Base-by-base conservation (phyloP, 2,888 invertebrate genomes). In the Phania funesta region DNA sequence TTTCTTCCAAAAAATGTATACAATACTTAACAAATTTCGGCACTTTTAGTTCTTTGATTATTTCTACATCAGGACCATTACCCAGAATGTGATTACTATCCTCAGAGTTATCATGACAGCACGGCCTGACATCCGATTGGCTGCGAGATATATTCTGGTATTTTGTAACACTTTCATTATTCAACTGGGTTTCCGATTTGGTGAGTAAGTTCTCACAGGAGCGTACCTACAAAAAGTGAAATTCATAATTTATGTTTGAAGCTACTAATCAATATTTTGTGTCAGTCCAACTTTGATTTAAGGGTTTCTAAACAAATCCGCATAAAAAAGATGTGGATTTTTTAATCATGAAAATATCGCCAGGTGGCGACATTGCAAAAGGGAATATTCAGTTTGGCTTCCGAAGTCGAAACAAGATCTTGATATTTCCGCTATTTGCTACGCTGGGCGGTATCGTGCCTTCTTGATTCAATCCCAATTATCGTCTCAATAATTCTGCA, bases 21-120 rank as follows among this genome's bases (percentile, higher is more conserved):
- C 98, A 98, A 83, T 94, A 94, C 75, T 93, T 93, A 44, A 98
- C 94, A 84, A 98, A 93, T 29, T 93, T 93, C 0, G 98, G 98
- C 16, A 98, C 95, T 65, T 87, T 87, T 18, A 86, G 44, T 7
- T 73, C 68, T 26, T 68, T 82, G 50, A 60, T 18, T 46, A 79
- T 83, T 26, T 90, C 88, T 46, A 44, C 11, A 5, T 64, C 91
- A 91, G 84, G 88, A 88, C 5, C 88, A 84, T 11, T 88, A 86
- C 29, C 89, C 86, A 60, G 88, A 87, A 84, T 93, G 93, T 18
- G 93, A 93, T 67, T 93, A 91, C 6, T 48, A 26, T 56, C 54
- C 3, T 78, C 76, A 18, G 77, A 78, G 16, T 87, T 91, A 84
- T 90, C 91, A 84, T 91, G 91, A 22, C 90, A 89, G 5, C 88